Percentiles rank a stretch among this genome's conserved stretches.
phyloP scores from a whole-genome alignment of 2,888 invertebrate genomes.

The Eledona agricola region DNA sequence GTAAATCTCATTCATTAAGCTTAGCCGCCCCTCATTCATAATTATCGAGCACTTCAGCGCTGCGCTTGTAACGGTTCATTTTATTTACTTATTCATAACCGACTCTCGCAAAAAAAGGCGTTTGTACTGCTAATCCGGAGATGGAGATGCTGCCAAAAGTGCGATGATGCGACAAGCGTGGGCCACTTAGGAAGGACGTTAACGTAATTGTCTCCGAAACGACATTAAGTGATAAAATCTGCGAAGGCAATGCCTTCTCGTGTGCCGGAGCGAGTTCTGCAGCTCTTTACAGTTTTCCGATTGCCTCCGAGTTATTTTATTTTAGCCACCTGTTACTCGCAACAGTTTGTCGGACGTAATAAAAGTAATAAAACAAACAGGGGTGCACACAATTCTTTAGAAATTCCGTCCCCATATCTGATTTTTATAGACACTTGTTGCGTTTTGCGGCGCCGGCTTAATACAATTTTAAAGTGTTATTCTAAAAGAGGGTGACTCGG shows the following conservation, averaged over 20 bases:
- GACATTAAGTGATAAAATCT: slow-evolving; percentile 32
- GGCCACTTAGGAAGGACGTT: slow-evolving; percentile 29
- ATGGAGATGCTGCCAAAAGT: too few species aligned
- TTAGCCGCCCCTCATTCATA: too few species aligned
- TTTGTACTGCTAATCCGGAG: too few species aligned
- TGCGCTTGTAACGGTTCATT: too few species aligned
- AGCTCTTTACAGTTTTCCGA: slow-evolving; percentile 50
- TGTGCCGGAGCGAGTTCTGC: slow-evolving; percentile 46
- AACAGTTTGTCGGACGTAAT: slow-evolving; percentile 57
- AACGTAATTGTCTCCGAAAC: slow-evolving; percentile 32
- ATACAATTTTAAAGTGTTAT: slow-evolving; percentile 53
- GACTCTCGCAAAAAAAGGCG: too few species aligned
- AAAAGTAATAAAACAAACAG: slow-evolving; percentile 61
- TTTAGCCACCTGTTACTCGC: slow-evolving; percentile 59
- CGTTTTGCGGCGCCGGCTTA: slow-evolving; percentile 48
- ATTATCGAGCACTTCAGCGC: too few species aligned
- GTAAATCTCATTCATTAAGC: too few species aligned
- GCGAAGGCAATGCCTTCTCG: slow-evolving; percentile 16
- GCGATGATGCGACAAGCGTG: slow-evolving; percentile 17
- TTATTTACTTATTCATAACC: too few species aligned
- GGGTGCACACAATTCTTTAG: slow-evolving; percentile 58
- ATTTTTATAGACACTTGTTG: slow-evolving; percentile 62
- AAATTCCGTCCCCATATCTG: slow-evolving; percentile 59
- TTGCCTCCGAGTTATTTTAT: slow-evolving; percentile 60
- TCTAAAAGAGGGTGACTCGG: slow-evolving; percentile 45